phyloP scores from a whole-genome alignment of 2,113 vertebrate genomes.

The Scatophagus argus region DNA sequence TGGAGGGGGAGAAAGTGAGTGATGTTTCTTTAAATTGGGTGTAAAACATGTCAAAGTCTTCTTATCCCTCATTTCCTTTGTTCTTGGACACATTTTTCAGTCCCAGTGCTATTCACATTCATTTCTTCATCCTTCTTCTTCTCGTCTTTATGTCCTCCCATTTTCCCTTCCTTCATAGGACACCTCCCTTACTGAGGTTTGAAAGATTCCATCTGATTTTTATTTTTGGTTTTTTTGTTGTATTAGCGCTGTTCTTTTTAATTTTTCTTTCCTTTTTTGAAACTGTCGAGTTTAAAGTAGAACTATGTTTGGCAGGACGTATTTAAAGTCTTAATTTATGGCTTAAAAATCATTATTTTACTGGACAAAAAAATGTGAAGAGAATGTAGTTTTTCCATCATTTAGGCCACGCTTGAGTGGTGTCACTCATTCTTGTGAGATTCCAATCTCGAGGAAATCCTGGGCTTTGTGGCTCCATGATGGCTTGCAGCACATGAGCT shows the following conservation, averaged over 20 bases:
- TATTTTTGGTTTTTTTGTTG: neutral
- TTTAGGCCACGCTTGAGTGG: neutral
- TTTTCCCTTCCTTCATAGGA: neutral
- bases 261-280: neutral
- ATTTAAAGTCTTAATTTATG: neutral
- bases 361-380: neutral
- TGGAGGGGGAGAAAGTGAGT: slow-evolving; percentile 94
- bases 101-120: neutral
- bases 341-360: neutral
- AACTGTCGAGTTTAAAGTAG: too few species aligned
- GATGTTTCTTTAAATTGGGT: slow-evolving; percentile 7
- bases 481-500: neutral
- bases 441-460: slow-evolving; percentile 15
- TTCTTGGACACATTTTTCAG: neutral
- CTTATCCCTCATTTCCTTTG: neutral
- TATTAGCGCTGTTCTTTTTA: slow-evolving; percentile 2
- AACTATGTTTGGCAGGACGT: neutral
- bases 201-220: neutral
- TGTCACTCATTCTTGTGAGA: neutral
- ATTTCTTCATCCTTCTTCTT: too few species aligned
- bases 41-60: neutral
- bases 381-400: slow-evolving; percentile 2
- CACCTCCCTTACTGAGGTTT: neutral
- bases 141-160: neutral
- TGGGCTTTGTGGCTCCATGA: neutral